phyloP scores from a whole-genome alignment of 2,113 vertebrate genomes.

The Nerophis lumbriciformis region DNA sequence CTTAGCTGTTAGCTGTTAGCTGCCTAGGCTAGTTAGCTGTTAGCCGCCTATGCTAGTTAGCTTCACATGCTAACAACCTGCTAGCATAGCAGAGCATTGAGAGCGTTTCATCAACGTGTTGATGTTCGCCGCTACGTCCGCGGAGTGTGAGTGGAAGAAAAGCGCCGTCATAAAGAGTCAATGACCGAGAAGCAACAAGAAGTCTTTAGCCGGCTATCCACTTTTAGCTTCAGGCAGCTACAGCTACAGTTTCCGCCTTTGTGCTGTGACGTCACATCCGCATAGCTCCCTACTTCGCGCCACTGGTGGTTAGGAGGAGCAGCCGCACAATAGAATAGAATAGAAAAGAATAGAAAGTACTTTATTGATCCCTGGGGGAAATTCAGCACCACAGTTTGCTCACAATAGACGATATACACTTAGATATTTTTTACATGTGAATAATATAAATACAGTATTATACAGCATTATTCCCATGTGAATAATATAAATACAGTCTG shows the following conservation, averaged over 20 bases:
- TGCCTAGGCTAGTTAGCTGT: slow-evolving; percentile 18
- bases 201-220: slow-evolving; percentile 53
- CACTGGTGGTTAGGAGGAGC: slow-evolving; percentile 39
- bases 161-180: too few species aligned
- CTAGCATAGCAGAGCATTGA: slow-evolving; percentile 25
- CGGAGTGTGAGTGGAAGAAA: neutral
- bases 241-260: slow-evolving; percentile 44
- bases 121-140: neutral
- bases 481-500: too few species aligned
- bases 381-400: too few species aligned
- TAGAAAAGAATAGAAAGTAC: too few species aligned
- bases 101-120: slow-evolving; percentile 5
- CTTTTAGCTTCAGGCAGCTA: slow-evolving; percentile 45
- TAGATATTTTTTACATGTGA: too few species aligned
- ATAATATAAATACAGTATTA: too few species aligned
- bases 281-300: neutral
- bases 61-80: slow-evolving; percentile 51
- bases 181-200: too few species aligned
- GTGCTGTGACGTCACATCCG: slow-evolving; percentile 8
- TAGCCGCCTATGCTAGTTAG: slow-evolving; percentile 7
- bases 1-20: slow-evolving; percentile 41
- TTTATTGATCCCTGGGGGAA: too few species aligned
- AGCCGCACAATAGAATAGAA: neutral
- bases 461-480: too few species aligned
- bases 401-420: too few species aligned